Evolutionary conservation across 1,140 invertebrate species (phyloP).

Genomic region (Oryctes rhinoceros): DNA sequence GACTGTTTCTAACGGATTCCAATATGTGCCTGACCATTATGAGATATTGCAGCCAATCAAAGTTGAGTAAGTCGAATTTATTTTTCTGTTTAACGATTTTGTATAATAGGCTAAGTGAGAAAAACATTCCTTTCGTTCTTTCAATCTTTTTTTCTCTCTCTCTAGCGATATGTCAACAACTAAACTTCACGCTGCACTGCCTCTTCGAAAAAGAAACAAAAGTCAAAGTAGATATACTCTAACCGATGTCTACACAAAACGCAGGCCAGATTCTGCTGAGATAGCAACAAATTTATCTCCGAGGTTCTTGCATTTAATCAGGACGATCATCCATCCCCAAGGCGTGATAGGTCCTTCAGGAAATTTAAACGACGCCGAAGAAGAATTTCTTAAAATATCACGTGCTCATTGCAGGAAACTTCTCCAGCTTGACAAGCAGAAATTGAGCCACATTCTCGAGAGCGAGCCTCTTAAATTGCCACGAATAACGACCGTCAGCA

Average conservation of each 20-base stretch:
- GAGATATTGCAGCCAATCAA: neutral
- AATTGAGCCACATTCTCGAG: neutral
- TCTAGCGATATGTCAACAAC: neutral
- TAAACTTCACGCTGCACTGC: neutral
- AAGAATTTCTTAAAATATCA: conserved; percentile 17
- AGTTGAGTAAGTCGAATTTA: neutral
- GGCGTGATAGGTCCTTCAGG: neutral
- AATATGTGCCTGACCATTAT: neutral
- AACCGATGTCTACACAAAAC: neutral
- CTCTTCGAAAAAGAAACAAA: neutral
- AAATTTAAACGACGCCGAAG: neutral
- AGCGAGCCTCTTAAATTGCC: conserved; percentile 24
- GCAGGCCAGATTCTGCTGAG: neutral
- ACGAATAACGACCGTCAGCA: neutral
- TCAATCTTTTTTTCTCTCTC: neutral
- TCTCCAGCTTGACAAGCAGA: neutral
- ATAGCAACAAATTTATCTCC: neutral
- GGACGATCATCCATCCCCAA: conserved; percentile 1
- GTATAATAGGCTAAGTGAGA: too few species aligned
- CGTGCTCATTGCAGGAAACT: conserved; percentile 30
- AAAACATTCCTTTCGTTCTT: neutral
- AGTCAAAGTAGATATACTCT: neutral
- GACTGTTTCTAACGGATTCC: neutral
- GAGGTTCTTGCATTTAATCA: conserved; percentile 21
- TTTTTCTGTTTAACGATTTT: neutral